These are phyloP conservation scores for Scaptodrosophila latifasciaeformis DNA, from an alignment of 2,888 invertebrate genomes.

Conservation along the genomic window DNA sequence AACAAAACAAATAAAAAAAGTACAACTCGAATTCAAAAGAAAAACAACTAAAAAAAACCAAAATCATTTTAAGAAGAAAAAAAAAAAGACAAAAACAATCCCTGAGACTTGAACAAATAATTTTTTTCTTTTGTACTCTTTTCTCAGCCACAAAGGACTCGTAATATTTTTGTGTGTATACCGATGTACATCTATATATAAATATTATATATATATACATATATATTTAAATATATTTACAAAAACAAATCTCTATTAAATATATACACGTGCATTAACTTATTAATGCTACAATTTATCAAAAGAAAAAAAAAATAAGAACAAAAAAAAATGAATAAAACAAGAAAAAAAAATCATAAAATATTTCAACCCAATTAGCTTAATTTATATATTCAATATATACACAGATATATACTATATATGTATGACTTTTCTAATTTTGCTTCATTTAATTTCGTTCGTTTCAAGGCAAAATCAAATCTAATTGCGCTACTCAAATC, in stretches of 20 bases:
- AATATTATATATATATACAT: conserved; percentile 28
- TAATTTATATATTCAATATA: conserved; percentile 31
- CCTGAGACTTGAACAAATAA: conserved; percentile 48
- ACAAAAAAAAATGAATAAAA: no score
- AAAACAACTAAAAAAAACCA: no score
- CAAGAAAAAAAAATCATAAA: no score
- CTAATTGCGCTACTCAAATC: conserved; percentile 34
- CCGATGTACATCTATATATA: conserved; percentile 47
- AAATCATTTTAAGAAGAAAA: no score
- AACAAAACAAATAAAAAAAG: conserved; percentile 37
- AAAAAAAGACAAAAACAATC: conserved; percentile 32
- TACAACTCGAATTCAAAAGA: conserved; percentile 46
- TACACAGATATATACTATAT: no score
- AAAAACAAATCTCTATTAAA: no score
- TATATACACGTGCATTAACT: no score
- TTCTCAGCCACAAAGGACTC: conserved; percentile 48
- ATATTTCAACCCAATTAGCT: conserved; percentile 31
- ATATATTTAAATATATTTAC: conserved; percentile 40
- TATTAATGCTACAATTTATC: no score
- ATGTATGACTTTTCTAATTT: conserved; percentile 31
- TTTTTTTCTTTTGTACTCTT: conserved; percentile 39
- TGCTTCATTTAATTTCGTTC: no score
- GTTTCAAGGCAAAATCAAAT: conserved; percentile 13
- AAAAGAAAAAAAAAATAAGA: no score
- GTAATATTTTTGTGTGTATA: conserved; percentile 48